Evolutionary conservation across 2,797 vertebrate genomes (phyloP), one percentile per base, ranked within the genome.

Genomic region (Pogonophryne albipinna): DNA sequence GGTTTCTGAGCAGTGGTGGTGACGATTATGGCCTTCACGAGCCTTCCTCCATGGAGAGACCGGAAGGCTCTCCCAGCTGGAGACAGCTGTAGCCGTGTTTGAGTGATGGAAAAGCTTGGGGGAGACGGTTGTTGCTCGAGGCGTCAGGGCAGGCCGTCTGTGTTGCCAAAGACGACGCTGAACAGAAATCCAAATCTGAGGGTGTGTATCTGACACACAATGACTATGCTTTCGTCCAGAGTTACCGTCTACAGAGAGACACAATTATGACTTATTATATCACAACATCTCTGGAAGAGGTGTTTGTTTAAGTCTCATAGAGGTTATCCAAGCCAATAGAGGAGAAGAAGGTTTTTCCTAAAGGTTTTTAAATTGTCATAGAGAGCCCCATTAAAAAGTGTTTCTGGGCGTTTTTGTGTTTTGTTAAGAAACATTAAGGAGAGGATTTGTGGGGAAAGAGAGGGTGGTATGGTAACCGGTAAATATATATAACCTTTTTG

Each of bases 31-130:
- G 63, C 65, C 76, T 76, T 42, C 71, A 76, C 70, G 38, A 10
- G 69, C 50, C 64, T n/a, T 41, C 66, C 8, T 64, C 57, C 52
- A n/a, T 59, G 63, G 59, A 65, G 65, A 78, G 65, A 65, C 52
- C 42, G 70, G 75, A 71, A 66, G 75, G 57, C 38, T 69, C 66
- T 82, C 19, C 66, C 68, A 70, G 79, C 71, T 50, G 63, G 64
- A 81, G 77, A 70, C 64, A 15, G 56, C 27, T 50, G 49, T 45
- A 62, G 47, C 45, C 49, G 49, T 31, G 71, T 68, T 57, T 89
- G 85, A 90, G 83, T 89, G 83, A 89, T 58, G 4, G 0, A 27
- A n/a, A 61, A 34, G 19, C 61, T 74, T 6, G 31, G 68, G 76
- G 80, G 73, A 78, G 69, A 20, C 23, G 34, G 34, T 53, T 23